These are phyloP conservation scores for Scleropages formosus DNA, from an alignment of 2,797 vertebrate species.

Conservation along the genomic window DNA sequence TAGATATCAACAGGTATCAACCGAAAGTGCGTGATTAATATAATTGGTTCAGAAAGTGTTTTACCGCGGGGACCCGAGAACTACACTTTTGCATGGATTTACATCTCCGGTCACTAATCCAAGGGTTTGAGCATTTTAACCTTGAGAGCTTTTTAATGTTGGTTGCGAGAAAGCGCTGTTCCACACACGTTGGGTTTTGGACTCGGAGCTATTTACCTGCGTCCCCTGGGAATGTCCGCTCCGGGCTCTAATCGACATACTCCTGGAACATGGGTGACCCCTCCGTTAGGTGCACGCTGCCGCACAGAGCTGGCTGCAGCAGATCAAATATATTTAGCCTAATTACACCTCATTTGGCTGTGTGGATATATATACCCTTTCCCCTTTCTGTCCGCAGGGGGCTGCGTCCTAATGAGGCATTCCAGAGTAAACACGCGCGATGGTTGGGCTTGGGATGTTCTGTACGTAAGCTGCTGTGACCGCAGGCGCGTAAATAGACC, in stretches of 20 bases:
- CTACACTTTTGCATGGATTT: neutral
- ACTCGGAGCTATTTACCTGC: neutral
- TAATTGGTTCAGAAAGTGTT: too few species aligned
- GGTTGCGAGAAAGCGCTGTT: neutral
- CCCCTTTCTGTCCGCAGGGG: conserved; percentile 18
- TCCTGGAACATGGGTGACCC: neutral
- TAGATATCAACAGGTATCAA: too few species aligned
- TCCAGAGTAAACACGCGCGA: conserved; percentile 36
- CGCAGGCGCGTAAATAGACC: neutral
- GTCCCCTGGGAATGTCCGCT: neutral
- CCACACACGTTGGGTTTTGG: neutral
- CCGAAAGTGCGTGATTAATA: too few species aligned
- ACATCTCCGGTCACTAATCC: neutral
- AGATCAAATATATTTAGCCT: conserved; percentile 37
- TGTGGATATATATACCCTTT: conserved; percentile 33
- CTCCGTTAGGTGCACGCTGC: neutral
- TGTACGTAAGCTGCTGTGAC: conserved; percentile 33
- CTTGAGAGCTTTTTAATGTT: neutral
- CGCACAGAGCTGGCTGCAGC: neutral
- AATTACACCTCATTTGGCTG: conserved; percentile 38
- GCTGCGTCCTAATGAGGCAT: conserved; percentile 37
- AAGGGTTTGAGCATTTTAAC: neutral
- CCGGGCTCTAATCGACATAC: neutral
- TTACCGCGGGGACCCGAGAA: neutral
- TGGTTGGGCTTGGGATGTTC: conserved; percentile 38